Evolutionary conservation across 2,797 vertebrate species (phyloP), one percentile per base, ranked within the genome.

Genomic region (Acanthis flammea): DNA sequence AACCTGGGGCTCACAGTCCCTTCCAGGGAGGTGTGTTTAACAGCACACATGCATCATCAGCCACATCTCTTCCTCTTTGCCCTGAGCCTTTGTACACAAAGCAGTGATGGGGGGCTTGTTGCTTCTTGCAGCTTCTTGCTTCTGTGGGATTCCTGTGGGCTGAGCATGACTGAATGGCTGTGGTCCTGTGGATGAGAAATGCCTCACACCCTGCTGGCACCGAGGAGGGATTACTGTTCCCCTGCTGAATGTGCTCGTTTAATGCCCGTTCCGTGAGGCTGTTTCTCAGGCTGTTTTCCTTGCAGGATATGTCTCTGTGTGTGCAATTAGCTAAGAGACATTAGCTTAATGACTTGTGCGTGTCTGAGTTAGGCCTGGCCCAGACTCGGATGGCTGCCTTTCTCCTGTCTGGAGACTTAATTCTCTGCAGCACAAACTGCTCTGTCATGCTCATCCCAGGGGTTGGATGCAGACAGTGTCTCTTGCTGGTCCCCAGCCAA

Each of bases 101-200:
- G 67, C 62, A 47, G 8, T 9, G 67, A 79, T 61, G 67, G 70
- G 44, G 45, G 30, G 58, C 72, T 80, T 93, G 92, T 91, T 87
- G 72, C 54, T 91, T 97, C 94, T 95, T 95, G 92, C 86, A 90
- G 42, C 63, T 92, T 93, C 93, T 95, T 97, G 86, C 47, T 92
- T 57, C 89, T 91, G 81, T 91, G 84, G 74, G 90, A 95, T 95
- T 95, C 77, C 67, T 28, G 25, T 88, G 86, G 92, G 92, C 90
- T 94, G 88, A 95, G 55, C 5, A 9, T 50, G 86, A 87, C 67
- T 84, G 83, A 70, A 84, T 72, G 83, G 67, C 90, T 95, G 76
- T 2, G 3, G 88, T 86, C 74, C 72, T 79, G 72, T 15, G 76
- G 88, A 94, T 93, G 92, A 97, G 91, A 92, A 94, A 79, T 88